Percentiles rank a stretch among this genome's conserved stretches.
phyloP scores from a whole-genome alignment of 2,888 invertebrate genomes.

The Heliconius charithonia region DNA sequence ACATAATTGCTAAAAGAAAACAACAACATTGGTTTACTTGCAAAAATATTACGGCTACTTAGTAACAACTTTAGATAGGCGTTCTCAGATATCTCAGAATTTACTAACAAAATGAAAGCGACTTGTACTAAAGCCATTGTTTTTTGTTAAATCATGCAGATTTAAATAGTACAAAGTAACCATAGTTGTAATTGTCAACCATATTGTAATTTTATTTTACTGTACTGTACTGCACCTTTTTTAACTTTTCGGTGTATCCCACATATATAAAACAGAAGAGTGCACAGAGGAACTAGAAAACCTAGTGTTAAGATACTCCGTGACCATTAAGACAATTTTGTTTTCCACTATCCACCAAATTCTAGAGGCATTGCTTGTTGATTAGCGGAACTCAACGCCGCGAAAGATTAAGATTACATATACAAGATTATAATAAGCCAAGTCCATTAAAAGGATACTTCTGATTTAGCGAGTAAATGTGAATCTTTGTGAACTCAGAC shows the following conservation, averaged over 20 bases:
- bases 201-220: background rate
- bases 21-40: background rate
- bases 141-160: constrained; percentile 12
- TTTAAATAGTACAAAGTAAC: background rate
- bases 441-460: background rate
- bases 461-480: background rate
- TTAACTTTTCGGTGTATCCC: no score
- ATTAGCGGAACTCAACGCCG: no score
- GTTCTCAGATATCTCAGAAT: constrained; percentile 11
- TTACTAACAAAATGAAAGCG: constrained; percentile 14
- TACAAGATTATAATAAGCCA: background rate
- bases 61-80: background rate
- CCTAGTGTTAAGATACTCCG: no score
- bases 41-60: constrained; percentile 18
- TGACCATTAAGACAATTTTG: no score
- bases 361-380: no score
- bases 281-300: no score
- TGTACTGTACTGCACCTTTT: no score
- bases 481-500: no score
- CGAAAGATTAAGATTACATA: no score
- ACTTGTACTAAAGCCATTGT: background rate
- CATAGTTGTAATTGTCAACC: background rate
- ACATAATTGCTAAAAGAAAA: constrained; percentile 13
- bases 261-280: no score
- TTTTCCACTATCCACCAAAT: no score